Percentiles rank a stretch among this genome's conserved stretches.
Evolutionary conservation across 2,797 vertebrate genomes (phyloP).

Genomic region (Acestrorhynchus altus): DNA sequence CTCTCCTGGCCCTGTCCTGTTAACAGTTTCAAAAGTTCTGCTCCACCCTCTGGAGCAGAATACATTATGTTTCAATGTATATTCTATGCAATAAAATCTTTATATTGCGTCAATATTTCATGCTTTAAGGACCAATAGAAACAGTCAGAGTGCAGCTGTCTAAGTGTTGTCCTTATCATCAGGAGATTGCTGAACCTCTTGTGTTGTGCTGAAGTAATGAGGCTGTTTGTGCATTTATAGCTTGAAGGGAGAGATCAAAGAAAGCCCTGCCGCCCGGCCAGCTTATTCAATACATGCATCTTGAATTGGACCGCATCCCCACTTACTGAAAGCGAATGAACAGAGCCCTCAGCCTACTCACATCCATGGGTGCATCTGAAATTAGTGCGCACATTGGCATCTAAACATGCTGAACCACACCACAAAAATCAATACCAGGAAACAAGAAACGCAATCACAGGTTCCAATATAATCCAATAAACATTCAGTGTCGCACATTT

Average conservation of each 20-base stretch:
- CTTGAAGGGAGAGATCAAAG: conserved; percentile 54
- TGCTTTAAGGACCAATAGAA: no score
- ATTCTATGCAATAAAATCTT: no score
- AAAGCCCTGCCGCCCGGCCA: conserved; percentile 26
- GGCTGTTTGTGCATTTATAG: conserved; percentile 60
- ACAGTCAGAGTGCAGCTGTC: neutral
- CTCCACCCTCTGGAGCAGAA: no score
- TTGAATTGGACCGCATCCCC: conserved; percentile 41
- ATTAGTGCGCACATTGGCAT: neutral
- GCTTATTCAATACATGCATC: conserved; percentile 25
- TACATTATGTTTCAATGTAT: no score
- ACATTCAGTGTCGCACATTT: neutral
- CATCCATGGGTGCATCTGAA: conserved; percentile 8
- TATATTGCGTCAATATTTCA: no score
- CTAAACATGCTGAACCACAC: neutral
- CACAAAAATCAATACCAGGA: conserved; percentile 1
- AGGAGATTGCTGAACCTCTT: neutral
- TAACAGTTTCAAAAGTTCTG: no score
- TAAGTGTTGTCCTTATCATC: neutral
- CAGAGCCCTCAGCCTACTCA: conserved; percentile 10
- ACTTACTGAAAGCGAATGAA: conserved; percentile 10
- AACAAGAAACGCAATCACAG: neutral
- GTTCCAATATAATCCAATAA: neutral
- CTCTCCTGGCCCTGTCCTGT: no score
- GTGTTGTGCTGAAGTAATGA: conserved; percentile 19